Base-by-base conservation (phyloP, 1,140 invertebrate species). In the Psix sp. region DNA sequence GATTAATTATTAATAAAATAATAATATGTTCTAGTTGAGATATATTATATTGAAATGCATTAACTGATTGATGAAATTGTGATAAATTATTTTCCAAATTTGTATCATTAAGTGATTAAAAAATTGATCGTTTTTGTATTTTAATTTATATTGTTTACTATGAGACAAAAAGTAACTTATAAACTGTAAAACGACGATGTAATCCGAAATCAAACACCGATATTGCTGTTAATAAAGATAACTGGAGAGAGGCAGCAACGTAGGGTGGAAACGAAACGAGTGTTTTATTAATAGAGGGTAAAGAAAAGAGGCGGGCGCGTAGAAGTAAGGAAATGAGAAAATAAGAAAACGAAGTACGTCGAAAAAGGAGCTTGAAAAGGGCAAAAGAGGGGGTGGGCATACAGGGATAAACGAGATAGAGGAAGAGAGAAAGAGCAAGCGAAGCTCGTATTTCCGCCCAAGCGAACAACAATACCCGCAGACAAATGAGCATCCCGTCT, bases 401-500 rank as follows among this genome's bases (percentile, higher is more conserved):
- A 49, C 15, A 31, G 71, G 56, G 49, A 73, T 40, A 59, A 57
- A 62, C 31, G 42, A 60, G 65, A 60, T 36, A 59, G 40, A 72
- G 52, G 33, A 56, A 59, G 65, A 66, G 74, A 71, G 48, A 49
- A 54, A 42, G 54, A 45, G 66, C 74, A 51, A 77, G 77, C 59
- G 66, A 60, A 74, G 82, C 83, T 87, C 84, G 82, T 84, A 80
- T 86, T 85, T 86, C 86, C 80, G 80, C 77, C 77, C 77, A 83
- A 78, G 74, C 79, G 77, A 82, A 80, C 83, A 87, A 86, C 84
- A 85, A 87, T 87, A 80, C 83, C 79, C 80, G 82, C 84, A 86
- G 84, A 87, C 85, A 87, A 86, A 87, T 87, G 85, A 86, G 84
- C 85, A 86, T 86, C 84, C 85, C 84, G 84, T 84, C 84, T 85